These are phyloP conservation scores for Diglossa cyanea DNA, from an alignment of 2,797 vertebrate species.

Conservation along the genomic window DNA sequence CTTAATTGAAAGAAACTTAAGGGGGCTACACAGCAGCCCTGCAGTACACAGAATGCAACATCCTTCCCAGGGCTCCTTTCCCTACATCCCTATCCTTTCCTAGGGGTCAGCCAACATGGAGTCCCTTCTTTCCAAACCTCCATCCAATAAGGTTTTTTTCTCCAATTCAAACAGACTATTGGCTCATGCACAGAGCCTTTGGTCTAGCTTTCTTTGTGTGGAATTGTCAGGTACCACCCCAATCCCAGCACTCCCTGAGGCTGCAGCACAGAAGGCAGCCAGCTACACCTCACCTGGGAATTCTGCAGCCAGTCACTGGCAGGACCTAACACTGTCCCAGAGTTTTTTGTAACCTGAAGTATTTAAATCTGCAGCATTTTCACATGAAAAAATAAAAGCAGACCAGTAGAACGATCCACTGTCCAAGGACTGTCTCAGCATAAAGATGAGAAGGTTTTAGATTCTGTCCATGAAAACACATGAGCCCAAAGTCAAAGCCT, in stretches of 20 bases:
- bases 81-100: neutral
- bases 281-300: neutral
- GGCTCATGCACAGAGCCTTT: neutral
- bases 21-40: conserved; percentile 27
- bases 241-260: neutral
- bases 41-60: neutral
- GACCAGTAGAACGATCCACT: neutral
- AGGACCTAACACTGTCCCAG: neutral
- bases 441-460: neutral
- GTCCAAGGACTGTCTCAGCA: neutral
- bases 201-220: neutral
- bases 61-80: conserved; percentile 1
- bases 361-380: neutral
- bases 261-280: neutral
- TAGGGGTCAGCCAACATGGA: neutral
- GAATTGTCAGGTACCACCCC: neutral
- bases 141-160: neutral
- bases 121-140: neutral
- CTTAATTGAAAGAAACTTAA: conserved; percentile 52
- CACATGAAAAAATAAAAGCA: neutral
- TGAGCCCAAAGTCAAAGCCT: neutral
- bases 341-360: neutral
- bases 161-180: neutral
- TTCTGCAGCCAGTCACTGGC: neutral
- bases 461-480: conserved; percentile 1